Evolutionary conservation across 1,140 invertebrate species (phyloP).

Genomic region (Zaprionus capensis): DNA sequence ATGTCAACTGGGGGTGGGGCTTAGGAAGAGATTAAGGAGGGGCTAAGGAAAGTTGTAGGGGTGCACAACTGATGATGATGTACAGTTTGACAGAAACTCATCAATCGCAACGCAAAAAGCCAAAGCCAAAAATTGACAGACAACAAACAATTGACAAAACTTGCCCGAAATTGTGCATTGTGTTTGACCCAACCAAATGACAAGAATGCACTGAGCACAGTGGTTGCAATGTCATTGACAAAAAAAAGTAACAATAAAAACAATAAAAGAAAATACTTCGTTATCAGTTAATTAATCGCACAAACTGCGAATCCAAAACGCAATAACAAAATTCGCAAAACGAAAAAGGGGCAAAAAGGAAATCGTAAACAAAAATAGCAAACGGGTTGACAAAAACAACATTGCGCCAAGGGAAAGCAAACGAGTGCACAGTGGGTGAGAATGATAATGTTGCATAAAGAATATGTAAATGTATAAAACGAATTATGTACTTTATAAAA

Average conservation of each 20-base stretch:
- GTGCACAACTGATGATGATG: conserved; percentile 6
- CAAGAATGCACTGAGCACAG: conserved; percentile 6
- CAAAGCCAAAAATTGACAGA: conserved; percentile 24
- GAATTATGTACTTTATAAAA: no score
- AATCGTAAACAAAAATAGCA: conserved; percentile 53
- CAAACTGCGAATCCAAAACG: conserved; percentile 59
- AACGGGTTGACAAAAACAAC: conserved; percentile 57
- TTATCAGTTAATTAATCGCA: conserved; percentile 80
- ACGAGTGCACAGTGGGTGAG: conserved; percentile 24
- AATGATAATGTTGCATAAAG: background rate
- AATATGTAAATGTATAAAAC: background rate
- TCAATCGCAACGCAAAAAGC: conserved; percentile 46
- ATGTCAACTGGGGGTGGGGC: conserved; percentile 17
- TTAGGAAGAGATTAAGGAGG: background rate
- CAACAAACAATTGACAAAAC: conserved; percentile 70
- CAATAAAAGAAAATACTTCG: conserved; percentile 23
- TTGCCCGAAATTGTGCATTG: conserved; percentile 28
- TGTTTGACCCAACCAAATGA: conserved; percentile 27
- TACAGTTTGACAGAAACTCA: conserved; percentile 36
- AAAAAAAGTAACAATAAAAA: conserved; percentile 2
- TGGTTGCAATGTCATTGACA: conserved; percentile 70
- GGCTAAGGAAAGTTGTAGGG: no score
- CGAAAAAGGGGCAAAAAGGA: conserved; percentile 15
- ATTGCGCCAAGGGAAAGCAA: conserved; percentile 5
- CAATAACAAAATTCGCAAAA: conserved; percentile 32